Evolutionary conservation across 1,140 invertebrate genomes (phyloP), one percentile per base, ranked within the genome.

Genomic region (Penaeus vannamei): DNA sequence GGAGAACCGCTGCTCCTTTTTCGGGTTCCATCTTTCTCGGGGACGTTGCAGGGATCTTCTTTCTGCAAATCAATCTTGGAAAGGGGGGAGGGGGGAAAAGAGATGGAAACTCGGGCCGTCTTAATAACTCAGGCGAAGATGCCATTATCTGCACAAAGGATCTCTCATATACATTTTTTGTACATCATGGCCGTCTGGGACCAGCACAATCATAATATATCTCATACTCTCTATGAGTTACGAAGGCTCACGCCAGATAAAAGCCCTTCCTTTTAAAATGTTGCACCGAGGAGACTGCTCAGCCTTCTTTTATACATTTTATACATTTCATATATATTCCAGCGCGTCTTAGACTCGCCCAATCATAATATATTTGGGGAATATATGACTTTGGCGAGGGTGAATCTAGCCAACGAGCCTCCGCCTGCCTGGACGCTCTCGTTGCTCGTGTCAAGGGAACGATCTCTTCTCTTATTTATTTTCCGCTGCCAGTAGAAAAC

Each of bases 291-390:
- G 53, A 53, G 53, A 53, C 53, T 53, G 53, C 53, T 53, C 53
- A 53, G 53, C 53, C 53, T 53, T 53, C 53, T 53, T 53, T 53
- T 79, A 36, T 29, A 79, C 23, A 79, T 79, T n/a, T 23, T 79
- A 36, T 29, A 79, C 46, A 46, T 79, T 79, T 32, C 46, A 22
- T 79, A 46, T 60, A 84, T 64, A 84, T 84, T 62, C 59, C 82
- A 84, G 82, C 23, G 53, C 59, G 83, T 69, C 83, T 84, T 84
- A 66, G 32, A 84, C 83, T 60, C 60, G 83, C 26, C 83, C 83
- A 84, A 60, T 84, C 83, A 84, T 84, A 62, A 66, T 84, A 84
- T 84, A 84, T 84, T 84, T 84, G 83, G 23, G 60, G 83, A 62
- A 84, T 84, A 66, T 84, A 61, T 83, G 81, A 83, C 81, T 59